These are phyloP conservation scores for Noctuana brunneofusca DNA, from an alignment of 2,888 invertebrate genomes.

Conservation along the genomic window DNA sequence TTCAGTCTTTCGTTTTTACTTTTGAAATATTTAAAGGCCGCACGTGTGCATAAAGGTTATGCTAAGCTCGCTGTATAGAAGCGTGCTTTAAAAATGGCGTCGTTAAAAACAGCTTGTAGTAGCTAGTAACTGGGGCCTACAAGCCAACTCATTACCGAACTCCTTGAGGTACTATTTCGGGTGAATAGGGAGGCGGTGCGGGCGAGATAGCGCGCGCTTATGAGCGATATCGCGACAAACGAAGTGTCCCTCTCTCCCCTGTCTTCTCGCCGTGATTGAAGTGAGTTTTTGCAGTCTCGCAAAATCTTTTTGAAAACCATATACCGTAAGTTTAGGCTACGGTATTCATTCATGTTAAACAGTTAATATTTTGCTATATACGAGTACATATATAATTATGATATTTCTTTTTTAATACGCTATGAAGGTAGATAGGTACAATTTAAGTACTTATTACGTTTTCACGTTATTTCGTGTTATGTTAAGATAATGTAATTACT, in stretches of 20 bases:
- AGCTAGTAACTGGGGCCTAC: conserved; percentile 61
- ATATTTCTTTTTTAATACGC: background rate
- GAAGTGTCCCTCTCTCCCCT: conserved; percentile 59
- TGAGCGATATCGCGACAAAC: conserved; percentile 79
- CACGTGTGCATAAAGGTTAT: conserved; percentile 11
- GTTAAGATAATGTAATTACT: too few species aligned
- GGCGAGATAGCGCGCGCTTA: conserved; percentile 72
- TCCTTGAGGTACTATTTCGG: conserved; percentile 80
- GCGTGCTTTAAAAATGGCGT: conserved; percentile 63
- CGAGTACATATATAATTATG: background rate
- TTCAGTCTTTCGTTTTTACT: background rate
- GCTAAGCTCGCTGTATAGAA: background rate
- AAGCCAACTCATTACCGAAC: conserved; percentile 78
- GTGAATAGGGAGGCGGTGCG: conserved; percentile 69
- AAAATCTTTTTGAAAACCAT: conserved; percentile 34
- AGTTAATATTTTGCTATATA: background rate
- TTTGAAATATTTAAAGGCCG: background rate
- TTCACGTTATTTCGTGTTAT: too few species aligned
- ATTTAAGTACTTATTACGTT: background rate
- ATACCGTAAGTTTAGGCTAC: conserved; percentile 19
- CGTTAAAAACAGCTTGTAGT: conserved; percentile 63
- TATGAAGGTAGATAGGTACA: background rate
- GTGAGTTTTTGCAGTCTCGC: conserved; percentile 36
- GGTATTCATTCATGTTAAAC: conserved; percentile 10
- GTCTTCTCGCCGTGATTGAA: conserved; percentile 44